Evolutionary conservation across 2,797 vertebrate genomes (phyloP), one percentile per base, ranked within the genome.

Genomic region (Thripadectes ignobilis): DNA sequence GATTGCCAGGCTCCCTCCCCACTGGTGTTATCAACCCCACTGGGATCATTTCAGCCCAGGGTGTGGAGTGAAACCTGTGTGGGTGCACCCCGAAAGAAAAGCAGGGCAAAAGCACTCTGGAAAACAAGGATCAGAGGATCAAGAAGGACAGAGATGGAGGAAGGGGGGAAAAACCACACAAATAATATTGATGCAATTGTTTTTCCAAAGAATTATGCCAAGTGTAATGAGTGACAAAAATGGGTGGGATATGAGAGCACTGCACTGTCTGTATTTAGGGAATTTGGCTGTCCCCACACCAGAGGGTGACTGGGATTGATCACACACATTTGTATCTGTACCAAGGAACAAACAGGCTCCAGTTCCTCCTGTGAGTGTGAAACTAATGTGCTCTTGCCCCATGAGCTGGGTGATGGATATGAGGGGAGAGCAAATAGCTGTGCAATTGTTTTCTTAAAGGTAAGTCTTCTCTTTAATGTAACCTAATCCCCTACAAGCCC

Each of bases 41-140:
- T 27, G 34, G 16, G 55, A 78, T 34, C 15, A 4, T 48, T 39
- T 55, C 52, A 55, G 46, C 43, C 32, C 30, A 39, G 65, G n/a
- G 36, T 3, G 2, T 63, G 67, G 48, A 67, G 49, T 39, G 21
- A 52, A 95, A 75, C 54, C 41, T 26, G 12, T 0, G 1, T 48
- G 54, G 27, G 24, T 61, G 32, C 52, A 39, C 27, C 4, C 45
- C 48, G 67, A 27, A 72, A 80, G 38, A 54, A 78, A 61, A 57
- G 17, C 67, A 48, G 10, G 61, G 17, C 10, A 32, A 36, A 89
- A 76, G 27, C 29, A 29, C 13, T n/a, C 30, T 0, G 0, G 58
- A 59, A 85, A 78, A 21, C 20, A 75, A 63, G 32, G 45, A 54
- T 66, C 34, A 54, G 61, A 48, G 51, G 12, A 57, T 8, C 0